phyloP scores from a whole-genome alignment of 2,113 vertebrate species.

The Meriones unguiculatus region DNA sequence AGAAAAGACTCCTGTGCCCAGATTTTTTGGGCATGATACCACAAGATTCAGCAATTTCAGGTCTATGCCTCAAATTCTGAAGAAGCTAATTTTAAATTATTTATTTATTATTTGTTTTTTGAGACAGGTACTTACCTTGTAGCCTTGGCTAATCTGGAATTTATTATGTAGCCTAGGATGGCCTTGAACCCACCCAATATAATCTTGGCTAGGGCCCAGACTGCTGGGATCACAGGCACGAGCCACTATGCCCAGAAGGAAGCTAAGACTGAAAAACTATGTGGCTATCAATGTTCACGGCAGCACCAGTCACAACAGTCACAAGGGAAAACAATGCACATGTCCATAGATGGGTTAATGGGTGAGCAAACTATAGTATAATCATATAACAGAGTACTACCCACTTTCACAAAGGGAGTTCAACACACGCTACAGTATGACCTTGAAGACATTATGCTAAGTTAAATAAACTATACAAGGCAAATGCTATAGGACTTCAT shows the following conservation, averaged over 20 bases:
- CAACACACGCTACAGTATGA: not conserved
- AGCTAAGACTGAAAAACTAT: not conserved
- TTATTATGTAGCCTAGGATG: not conserved
- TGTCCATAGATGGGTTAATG: not conserved
- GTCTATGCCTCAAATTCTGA: not conserved
- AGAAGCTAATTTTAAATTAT: not conserved
- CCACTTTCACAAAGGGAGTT: constrained; percentile 6
- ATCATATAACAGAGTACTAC: not conserved
- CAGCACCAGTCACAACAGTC: not conserved
- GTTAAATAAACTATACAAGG: constrained; percentile 23
- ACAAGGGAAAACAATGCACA: not conserved
- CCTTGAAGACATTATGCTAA: not conserved
- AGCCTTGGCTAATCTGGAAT: not conserved
- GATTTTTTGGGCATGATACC: too few relatives aligned
- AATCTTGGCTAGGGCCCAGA: not conserved
- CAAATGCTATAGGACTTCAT: not conserved
- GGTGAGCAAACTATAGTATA: not conserved
- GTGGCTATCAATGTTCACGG: not conserved
- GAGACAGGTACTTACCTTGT: not conserved
- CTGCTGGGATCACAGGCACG: not conserved
- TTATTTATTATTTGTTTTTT: not conserved
- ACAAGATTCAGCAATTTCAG: not conserved
- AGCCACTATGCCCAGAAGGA: not conserved
- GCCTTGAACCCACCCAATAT: not conserved
- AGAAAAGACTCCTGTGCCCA: too few relatives aligned